Base-by-base conservation (phyloP, 1,140 invertebrate species). In the Drosophila pandora region DNA sequence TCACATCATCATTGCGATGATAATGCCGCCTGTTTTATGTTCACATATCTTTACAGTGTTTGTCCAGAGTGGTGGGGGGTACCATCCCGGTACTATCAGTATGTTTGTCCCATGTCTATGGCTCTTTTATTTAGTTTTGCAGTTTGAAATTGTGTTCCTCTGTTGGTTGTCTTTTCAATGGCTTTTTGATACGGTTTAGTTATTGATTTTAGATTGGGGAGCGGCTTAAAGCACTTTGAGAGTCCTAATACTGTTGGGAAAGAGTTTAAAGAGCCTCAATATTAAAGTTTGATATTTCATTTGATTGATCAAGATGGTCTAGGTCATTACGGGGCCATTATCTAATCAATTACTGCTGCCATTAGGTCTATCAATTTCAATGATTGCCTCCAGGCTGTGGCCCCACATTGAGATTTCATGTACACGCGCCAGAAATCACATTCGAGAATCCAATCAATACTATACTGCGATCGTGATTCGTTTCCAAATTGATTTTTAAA, bases 1-100 rank as follows among this genome's bases (percentile, higher is more conserved):
- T 88, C 83, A 88, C 83, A 88, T 88, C 83, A 88, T 88, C 84
- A 88, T 88, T 76, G 83, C 60, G 49, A 83, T 85, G 76, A 90
- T 90, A 80, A 88, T 88, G 84, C 83, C 65, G 84, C 68, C 62
- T 63, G 83, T 82, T 87, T 87, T 87, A 83, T 87, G 76, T 60
- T 52, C 82, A 56, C 78, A 82, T 87, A 87, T 87, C 83, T 79
- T 63, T 57, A 61, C 52, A 61, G 50, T 73, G 76, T 72, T 74
- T 61, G 72, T 10, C 12, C 41, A 43, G 13, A 13, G 6, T 12
- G 22, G 39, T 10, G 7, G 6, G 56, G 22, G 23, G 54, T 12
- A 9, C 2, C 48, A 48, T 39, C 13, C 13, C 13, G 30, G 22
- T 25, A 48, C 32, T 72, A 55, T 71, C 57, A 59, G 30, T 62